Percentiles rank a stretch among this genome's conserved stretches.
phyloP scores from a whole-genome alignment of 2,113 vertebrate genomes.

The Agelaius tricolor region DNA sequence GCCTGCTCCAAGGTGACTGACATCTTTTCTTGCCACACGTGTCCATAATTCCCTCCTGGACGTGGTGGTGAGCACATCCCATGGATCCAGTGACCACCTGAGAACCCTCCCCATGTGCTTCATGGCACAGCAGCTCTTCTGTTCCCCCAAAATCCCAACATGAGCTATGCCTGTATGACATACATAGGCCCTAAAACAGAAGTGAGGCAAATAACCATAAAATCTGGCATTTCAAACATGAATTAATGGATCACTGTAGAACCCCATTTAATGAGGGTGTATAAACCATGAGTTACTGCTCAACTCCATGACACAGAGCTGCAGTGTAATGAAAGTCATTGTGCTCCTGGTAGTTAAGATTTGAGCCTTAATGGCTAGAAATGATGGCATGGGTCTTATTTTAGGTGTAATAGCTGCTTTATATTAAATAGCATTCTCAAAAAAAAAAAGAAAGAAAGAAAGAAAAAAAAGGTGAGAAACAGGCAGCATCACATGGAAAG shows the following conservation, averaged over 20 bases:
- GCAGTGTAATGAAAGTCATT: slow-evolving; percentile 54
- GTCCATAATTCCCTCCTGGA: not conserved
- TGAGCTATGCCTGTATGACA: not conserved
- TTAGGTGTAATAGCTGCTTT: slow-evolving; percentile 34
- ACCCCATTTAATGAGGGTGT: slow-evolving; percentile 49
- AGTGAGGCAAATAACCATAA: slow-evolving; percentile 61
- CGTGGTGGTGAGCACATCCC: not conserved
- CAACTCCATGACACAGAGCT: slow-evolving; percentile 41
- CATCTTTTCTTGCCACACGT: not conserved
- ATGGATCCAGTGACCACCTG: not conserved
- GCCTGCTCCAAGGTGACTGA: not conserved
- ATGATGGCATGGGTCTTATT: slow-evolving; percentile 33
- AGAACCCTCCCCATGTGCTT: not conserved
- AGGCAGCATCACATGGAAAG: not conserved
- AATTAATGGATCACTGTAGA: slow-evolving; percentile 61
- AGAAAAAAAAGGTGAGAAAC: not conserved
- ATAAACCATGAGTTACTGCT: slow-evolving; percentile 68
- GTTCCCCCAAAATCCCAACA: not conserved
- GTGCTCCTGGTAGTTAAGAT: slow-evolving; percentile 34
- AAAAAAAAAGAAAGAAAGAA: not conserved
- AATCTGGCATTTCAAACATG: slow-evolving; percentile 63
- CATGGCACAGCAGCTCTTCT: not conserved
- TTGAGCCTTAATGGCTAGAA: slow-evolving; percentile 50
- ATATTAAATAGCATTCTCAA: slow-evolving; percentile 36
- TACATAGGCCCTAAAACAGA: slow-evolving; percentile 34